phyloP scores from a whole-genome alignment of 2,113 vertebrate species.

The Emydura subglobosa region DNA sequence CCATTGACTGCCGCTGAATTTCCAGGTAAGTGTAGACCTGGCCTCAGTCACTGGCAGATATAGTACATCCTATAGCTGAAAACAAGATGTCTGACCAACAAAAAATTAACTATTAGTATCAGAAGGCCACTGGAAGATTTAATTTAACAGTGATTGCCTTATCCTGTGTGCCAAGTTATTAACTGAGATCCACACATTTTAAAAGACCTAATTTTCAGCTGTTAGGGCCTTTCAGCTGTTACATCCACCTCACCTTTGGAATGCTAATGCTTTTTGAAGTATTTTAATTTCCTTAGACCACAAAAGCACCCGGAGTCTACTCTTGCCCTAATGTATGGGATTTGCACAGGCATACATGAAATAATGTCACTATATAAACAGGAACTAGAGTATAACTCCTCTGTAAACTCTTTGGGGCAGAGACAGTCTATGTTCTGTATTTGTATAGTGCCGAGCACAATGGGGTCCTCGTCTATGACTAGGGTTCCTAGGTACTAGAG shows the following conservation, averaged over 20 bases:
- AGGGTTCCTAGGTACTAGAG: not conserved
- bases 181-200: not conserved
- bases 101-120: not conserved
- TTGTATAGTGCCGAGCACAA: not conserved
- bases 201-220: not conserved
- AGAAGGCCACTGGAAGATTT: not conserved
- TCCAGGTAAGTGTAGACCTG: too few species aligned
- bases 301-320: not conserved
- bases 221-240: not conserved
- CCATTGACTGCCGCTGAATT: too few species aligned
- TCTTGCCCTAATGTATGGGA: not conserved
- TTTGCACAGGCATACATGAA: not conserved
- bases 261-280: not conserved
- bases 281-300: not conserved
- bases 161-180: not conserved
- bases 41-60: not conserved
- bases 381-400: not conserved
- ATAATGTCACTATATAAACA: not conserved
- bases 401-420: not conserved
- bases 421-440: not conserved
- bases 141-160: not conserved
- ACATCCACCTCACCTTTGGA: not conserved
- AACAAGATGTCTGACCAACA: not conserved
- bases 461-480: not conserved
- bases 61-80: not conserved